Percentiles rank a stretch among this genome's conserved stretches.
These are phyloP conservation scores for Acronicta aceris DNA, from an alignment of 2,888 invertebrate genomes.

Conservation along the genomic window DNA sequence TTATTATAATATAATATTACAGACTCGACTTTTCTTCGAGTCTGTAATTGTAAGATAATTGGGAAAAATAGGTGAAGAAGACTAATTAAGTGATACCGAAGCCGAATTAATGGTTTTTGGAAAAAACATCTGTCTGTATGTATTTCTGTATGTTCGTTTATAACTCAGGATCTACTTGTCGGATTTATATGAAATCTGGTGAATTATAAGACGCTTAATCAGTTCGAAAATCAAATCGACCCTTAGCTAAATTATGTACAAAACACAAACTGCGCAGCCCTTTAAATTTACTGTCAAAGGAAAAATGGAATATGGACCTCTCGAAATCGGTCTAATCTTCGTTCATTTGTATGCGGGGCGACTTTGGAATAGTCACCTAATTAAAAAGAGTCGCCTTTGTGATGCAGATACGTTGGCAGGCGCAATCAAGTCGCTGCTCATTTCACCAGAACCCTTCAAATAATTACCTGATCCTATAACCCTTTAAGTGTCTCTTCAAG, in stretches of 20 bases:
- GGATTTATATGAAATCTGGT: too few relatives aligned
- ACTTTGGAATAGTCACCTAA: constrained; percentile 79
- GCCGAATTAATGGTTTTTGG: too few relatives aligned
- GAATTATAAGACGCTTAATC: constrained; percentile 29
- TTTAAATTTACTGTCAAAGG: constrained; percentile 68
- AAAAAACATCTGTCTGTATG: too few relatives aligned
- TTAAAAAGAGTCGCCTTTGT: constrained; percentile 84
- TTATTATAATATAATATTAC: too few relatives aligned
- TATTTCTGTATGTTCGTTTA: too few relatives aligned
- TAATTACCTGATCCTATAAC: constrained; percentile 69
- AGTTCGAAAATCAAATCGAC: constrained; percentile 39
- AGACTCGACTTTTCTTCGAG: too few relatives aligned
- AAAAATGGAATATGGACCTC: constrained; percentile 66
- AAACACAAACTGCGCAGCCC: constrained; percentile 65
- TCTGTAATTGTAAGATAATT: too few relatives aligned
- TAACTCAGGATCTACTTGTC: too few relatives aligned
- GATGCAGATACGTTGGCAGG: constrained; percentile 76
- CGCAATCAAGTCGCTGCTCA: constrained; percentile 72
- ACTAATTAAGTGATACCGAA: too few relatives aligned
- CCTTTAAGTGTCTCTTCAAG: constrained; percentile 55
- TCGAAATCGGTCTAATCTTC: constrained; percentile 71
- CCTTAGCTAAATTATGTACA: constrained; percentile 63
- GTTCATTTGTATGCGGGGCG: constrained; percentile 79
- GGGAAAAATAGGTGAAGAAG: too few relatives aligned
- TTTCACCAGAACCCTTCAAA: constrained; percentile 70